These are phyloP conservation scores for Pungitius pungitius DNA, from an alignment of 2,113 vertebrate genomes.

Conservation along the genomic window DNA sequence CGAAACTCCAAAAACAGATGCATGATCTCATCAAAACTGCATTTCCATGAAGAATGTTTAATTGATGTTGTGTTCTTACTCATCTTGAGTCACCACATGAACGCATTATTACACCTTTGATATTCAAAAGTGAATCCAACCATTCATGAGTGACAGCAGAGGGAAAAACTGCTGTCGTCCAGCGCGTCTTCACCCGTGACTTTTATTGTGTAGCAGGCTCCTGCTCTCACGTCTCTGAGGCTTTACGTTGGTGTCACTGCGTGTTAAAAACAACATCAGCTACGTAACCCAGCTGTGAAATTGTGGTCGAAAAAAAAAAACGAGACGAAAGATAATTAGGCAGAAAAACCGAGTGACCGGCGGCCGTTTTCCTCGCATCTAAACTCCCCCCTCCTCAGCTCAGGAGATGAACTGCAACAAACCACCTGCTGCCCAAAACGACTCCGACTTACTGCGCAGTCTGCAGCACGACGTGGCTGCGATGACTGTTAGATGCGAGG, in stretches of 20 bases:
- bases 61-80: neutral
- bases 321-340: slow-evolving; percentile 54
- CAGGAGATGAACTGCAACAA: neutral
- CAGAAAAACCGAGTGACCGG: slow-evolving; percentile 11
- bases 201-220: slow-evolving; percentile 38
- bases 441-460: neutral
- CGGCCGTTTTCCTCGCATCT: slow-evolving; percentile 32
- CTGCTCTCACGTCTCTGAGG: slow-evolving; percentile 2
- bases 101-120: neutral
- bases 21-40: neutral
- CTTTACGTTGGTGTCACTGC: slow-evolving; percentile 27
- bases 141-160: neutral
- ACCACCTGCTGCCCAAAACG: slow-evolving; percentile 20
- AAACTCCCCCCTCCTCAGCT: slow-evolving; percentile 26
- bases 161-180: neutral
- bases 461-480: neutral
- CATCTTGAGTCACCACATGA: neutral
- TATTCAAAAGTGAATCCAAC: neutral
- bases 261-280: slow-evolving; percentile 26
- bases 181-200: neutral
- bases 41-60: neutral
- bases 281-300: slow-evolving; percentile 20
- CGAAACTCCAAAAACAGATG: neutral
- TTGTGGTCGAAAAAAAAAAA: slow-evolving; percentile 21
- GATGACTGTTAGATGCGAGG: neutral